Base-by-base conservation (phyloP, 1,140 invertebrate species). In the Drosophila neocordata region DNA sequence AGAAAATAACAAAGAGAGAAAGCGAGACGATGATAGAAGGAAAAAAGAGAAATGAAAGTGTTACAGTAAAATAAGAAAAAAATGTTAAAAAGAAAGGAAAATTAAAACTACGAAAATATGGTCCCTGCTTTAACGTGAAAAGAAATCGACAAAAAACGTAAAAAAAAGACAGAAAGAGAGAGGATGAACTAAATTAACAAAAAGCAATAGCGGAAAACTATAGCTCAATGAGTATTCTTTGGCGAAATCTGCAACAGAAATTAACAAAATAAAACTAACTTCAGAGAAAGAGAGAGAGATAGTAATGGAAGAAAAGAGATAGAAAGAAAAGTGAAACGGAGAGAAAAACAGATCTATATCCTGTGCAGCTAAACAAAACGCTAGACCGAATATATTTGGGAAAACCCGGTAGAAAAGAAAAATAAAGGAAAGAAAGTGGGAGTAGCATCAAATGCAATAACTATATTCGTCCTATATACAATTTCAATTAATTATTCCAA, bases 401-500 rank as follows among this genome's bases (percentile, higher is more conserved):
- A 4, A 31, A 31, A 55, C 4, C 4, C 20, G 20, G 6, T n/a
- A 18, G 48, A 18, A 9, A 12, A 13, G 20, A 13, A 55, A 12
- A 31, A 31, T 12, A n/a, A 31, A 24, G n/a, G 52, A 31, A 24
- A 13, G 18, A 3, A 4, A 27, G 34, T 20, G 56, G 34, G n/a
- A 37, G 56, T 22, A 8, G 35, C 34, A 59, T 37, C 31, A 59
- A 59, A 59, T 59, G 57, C 57, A 41, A 59, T 37, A 48, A 48
- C 3, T 48, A 37, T 15, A 37, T 2, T 31, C 55, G 11, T 27
- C 51, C 51, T 53, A 31, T 18, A 6, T 15, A 55, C 24, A 55
- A 56, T 27, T 6, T 34, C 27, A 27, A 18, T n/a, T 53, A 77
- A 82, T 59, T 74, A 82, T 74, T 65, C 71, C 79, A 79, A 84